These are phyloP conservation scores for Amphipyra berbera DNA, from an alignment of 2,888 invertebrate species.

Conservation along the genomic window DNA sequence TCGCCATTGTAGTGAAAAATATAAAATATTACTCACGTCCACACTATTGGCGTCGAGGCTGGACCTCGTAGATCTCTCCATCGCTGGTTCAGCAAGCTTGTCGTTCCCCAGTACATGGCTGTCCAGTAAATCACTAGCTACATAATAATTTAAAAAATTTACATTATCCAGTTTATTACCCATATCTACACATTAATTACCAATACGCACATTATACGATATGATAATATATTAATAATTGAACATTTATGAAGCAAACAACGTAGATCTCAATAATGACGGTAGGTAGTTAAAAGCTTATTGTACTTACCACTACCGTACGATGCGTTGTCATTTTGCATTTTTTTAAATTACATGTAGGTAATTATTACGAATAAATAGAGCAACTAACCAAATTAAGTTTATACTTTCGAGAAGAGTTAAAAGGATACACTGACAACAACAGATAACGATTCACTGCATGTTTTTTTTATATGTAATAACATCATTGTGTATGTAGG, in stretches of 20 bases:
- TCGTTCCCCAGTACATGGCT: constrained; percentile 86
- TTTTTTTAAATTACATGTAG: constrained; percentile 48
- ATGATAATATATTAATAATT: constrained; percentile 75
- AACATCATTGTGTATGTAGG: constrained; percentile 44
- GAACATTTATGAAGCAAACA: constrained; percentile 66
- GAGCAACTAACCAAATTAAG: constrained; percentile 9
- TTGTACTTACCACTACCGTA: constrained; percentile 83
- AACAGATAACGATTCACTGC: constrained; percentile 66
- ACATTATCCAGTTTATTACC: constrained; percentile 84
- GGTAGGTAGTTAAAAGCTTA: constrained; percentile 67
- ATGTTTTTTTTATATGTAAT: constrained; percentile 56
- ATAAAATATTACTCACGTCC: constrained; percentile 78
- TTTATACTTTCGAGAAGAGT: constrained; percentile 48
- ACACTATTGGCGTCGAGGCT: constrained; percentile 86
- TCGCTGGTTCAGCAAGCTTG: constrained; percentile 78
- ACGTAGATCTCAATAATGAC: constrained; percentile 65
- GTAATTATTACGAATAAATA: background rate
- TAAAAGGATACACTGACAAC: constrained; percentile 58
- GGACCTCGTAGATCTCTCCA: constrained; percentile 84
- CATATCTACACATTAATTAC: constrained; percentile 83
- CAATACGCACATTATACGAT: constrained; percentile 76
- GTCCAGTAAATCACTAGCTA: constrained; percentile 87
- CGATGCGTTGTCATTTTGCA: constrained; percentile 84
- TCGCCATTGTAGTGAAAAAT: background rate
- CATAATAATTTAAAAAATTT: constrained; percentile 79